Evolutionary conservation across 2,888 invertebrate genomes (phyloP), one percentile per base, ranked within the genome.

Genomic region (Orgyia antiqua): DNA sequence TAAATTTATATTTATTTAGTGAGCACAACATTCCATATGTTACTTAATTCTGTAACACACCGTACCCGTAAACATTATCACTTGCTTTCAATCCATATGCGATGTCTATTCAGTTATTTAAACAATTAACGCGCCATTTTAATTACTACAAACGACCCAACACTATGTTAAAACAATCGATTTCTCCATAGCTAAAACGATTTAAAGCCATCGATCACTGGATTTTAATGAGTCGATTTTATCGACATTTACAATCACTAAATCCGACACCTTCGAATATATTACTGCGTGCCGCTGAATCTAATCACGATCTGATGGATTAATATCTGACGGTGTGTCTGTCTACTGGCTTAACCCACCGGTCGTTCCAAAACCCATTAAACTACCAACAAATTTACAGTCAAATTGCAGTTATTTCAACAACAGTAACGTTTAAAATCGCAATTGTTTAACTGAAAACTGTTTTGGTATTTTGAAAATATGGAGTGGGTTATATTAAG

Each of bases 281-380:
- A 82, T 77, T 76, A 79, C 78, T 75, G 63, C 83, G 80, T 83
- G 83, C 82, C 75, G 62, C 75, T 71, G 82, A 84, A 82, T 84
- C 80, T 84, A 80, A 83, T 84, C 83, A 80, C 70, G 58, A 83
- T 77, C 79, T 74, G 78, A 76, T 66, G 79, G 83, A 83, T 83
- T 82, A 83, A 79, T 79, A 82, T 79, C 78, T 68, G 60, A 59
- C 68, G 66, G 63, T 65, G 62, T 65, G 61, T 54, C 59, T 63
- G 48, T 69, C 68, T 64, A 65, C 63, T 56, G 56, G 60, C 61
- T 63, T 62, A 69, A 61, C 62, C 67, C 65, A 66, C 55, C 72
- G 71, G 69, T 70, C 69, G 65, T 72, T 72, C 58, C 57, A 53
- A 46, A 51, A 59, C 45, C 58, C 56, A 67, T 66, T 65, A 61